Evolutionary conservation across 2,888 invertebrate species (phyloP).

Genomic region (Drosophila pseudotakahashii): DNA sequence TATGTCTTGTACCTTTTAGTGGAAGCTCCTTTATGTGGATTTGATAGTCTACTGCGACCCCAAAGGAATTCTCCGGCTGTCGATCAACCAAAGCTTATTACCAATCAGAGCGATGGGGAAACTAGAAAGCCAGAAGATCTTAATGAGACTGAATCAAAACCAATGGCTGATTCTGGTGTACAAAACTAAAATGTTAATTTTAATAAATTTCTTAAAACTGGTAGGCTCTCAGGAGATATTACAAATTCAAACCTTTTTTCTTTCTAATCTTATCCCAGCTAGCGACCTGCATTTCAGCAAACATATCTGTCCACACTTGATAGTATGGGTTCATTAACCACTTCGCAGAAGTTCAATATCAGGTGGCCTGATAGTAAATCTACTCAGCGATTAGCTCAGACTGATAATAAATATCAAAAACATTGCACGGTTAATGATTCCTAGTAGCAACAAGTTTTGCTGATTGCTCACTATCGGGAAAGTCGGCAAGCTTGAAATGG

Average conservation of each 20-base stretch:
- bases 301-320: too few species aligned
- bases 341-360: conserved; percentile 6
- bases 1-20: conserved; percentile 30
- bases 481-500: background rate
- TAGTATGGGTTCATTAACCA: conserved; percentile 4
- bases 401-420: background rate
- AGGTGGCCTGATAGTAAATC: background rate
- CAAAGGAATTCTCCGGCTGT: background rate
- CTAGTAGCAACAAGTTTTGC: too few species aligned
- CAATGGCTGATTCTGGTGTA: background rate
- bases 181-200: background rate
- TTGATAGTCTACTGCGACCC: background rate
- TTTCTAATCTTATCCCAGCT: too few species aligned
- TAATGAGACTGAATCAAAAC: background rate
- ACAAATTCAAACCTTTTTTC: too few species aligned
- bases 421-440: background rate
- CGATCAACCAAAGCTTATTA: background rate
- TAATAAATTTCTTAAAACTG: too few species aligned
- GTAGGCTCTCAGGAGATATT: too few species aligned
- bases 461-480: conserved; percentile 8
- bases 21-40: conserved; percentile 23
- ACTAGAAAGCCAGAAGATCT: background rate
- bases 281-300: too few species aligned
- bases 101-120: background rate
- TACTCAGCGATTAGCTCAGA: background rate